Evolutionary conservation across 2,797 vertebrate genomes (phyloP).

Genomic region (Lagorchestes hirsutus): DNA sequence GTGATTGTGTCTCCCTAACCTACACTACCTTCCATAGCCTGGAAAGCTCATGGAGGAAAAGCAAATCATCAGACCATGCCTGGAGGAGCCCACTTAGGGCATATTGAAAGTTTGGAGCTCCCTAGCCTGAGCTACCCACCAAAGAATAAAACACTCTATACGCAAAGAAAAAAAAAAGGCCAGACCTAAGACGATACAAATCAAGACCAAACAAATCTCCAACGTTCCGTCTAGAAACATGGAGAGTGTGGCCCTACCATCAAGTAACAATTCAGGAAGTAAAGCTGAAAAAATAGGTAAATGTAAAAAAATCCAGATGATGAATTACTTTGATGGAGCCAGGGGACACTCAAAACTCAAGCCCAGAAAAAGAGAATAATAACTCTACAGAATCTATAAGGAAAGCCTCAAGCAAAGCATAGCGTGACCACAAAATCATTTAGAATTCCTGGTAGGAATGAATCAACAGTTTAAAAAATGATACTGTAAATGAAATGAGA

Average conservation of each 20-base stretch:
- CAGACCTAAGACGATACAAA: not conserved
- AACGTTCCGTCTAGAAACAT: not conserved
- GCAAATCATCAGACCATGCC: not conserved
- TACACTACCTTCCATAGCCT: not conserved
- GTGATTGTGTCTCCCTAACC: not conserved
- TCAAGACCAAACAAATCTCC: not conserved
- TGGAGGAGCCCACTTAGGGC: not conserved
- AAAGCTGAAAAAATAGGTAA: not conserved
- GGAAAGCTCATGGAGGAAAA: not conserved
- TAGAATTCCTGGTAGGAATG: not conserved
- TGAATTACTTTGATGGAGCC: not conserved
- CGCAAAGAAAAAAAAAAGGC: not conserved
- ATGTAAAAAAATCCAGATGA: not conserved
- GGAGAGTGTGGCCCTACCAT: not conserved
- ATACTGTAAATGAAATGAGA: not conserved
- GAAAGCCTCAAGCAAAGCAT: not conserved
- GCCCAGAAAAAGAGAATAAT: not conserved
- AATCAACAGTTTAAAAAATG: not conserved
- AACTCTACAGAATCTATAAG: not conserved
- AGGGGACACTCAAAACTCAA: not conserved
- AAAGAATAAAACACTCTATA: not conserved
- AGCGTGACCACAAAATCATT: not conserved
- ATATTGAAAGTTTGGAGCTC: not conserved
- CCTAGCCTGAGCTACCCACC: not conserved
- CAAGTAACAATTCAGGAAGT: not conserved